These are phyloP conservation scores for Anthopleura sola DNA, from an alignment of 64 coral and sea anemone species.

Conservation along the genomic window DNA sequence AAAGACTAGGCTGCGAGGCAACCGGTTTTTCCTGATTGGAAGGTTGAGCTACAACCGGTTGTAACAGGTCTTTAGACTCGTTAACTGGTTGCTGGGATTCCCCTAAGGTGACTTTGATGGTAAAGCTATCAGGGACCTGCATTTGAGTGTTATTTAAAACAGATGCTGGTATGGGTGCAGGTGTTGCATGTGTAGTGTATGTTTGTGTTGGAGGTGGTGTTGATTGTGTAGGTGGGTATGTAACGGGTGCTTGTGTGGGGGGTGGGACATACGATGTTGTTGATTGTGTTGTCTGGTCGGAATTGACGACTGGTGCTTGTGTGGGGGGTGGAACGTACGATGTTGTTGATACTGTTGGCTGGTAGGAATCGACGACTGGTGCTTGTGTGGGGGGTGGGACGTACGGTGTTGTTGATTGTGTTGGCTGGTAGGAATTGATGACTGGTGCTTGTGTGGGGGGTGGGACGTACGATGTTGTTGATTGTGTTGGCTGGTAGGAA, in stretches of 20 bases:
- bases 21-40: conserved; percentile 11
- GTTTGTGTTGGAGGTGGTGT: neutral
- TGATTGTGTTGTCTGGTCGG: no score
- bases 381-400: neutral
- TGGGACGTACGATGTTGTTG: neutral
- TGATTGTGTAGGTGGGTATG: conserved; percentile 12
- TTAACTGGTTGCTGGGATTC: conserved; percentile 21
- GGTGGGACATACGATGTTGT: conserved; percentile 11
- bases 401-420: no score
- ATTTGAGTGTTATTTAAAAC: neutral
- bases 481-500: neutral
- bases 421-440: no score
- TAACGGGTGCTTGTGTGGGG: neutral
- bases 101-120: conserved; percentile 50
- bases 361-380: no score
- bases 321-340: neutral
- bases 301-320: neutral
- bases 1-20: neutral
- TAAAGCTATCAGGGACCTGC: conserved; percentile 35
- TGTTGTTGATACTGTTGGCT: neutral
- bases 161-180: neutral
- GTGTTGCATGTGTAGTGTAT: neutral
- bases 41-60: conserved; percentile 20
- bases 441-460: neutral
- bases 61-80: neutral